A percentile compares a stretch with the other conserved stretches of the same genome.
These are phyloP conservation scores for Tamandua tetradactyla DNA, from an alignment of 2,797 vertebrate species.

Conservation along the genomic window DNA sequence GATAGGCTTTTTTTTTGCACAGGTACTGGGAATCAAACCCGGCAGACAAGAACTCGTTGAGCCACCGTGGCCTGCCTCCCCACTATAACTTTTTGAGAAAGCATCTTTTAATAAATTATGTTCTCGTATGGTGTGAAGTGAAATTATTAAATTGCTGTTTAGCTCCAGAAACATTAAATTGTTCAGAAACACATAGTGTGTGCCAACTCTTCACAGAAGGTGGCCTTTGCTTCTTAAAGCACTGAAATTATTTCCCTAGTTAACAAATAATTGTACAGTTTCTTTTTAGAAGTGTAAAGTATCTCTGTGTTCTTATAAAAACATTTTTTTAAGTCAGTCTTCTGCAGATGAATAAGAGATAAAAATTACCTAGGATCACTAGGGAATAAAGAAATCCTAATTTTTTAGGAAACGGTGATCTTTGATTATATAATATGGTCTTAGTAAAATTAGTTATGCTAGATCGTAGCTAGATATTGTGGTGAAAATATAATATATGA, in stretches of 20 bases:
- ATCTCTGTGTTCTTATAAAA: slow-evolving; percentile 46
- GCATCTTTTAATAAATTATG: slow-evolving; percentile 33
- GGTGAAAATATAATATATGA: background rate
- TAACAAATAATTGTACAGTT: slow-evolving; percentile 63
- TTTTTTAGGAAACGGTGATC: background rate
- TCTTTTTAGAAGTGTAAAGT: slow-evolving; percentile 46
- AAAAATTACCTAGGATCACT: slow-evolving; percentile 19
- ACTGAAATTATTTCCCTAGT: slow-evolving; percentile 42
- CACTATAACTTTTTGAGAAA: background rate
- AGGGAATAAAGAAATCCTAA: background rate
- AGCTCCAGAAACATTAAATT: slow-evolving; percentile 50
- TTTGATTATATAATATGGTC: background rate
- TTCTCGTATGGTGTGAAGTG: slow-evolving; percentile 47
- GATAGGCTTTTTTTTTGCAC: no score
- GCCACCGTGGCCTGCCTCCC: no score
- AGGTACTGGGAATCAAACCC: no score
- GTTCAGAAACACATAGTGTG: background rate
- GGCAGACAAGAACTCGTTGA: no score
- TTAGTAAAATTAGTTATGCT: background rate
- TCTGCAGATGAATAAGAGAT: background rate
- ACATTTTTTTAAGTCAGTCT: slow-evolving; percentile 51
- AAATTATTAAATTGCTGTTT: slow-evolving; percentile 11
- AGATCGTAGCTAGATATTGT: background rate
- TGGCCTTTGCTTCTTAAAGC: slow-evolving; percentile 32
- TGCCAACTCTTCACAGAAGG: slow-evolving; percentile 45